Evolutionary conservation across 2,888 invertebrate genomes (phyloP).

Genomic region (Prenolepis imparis): DNA sequence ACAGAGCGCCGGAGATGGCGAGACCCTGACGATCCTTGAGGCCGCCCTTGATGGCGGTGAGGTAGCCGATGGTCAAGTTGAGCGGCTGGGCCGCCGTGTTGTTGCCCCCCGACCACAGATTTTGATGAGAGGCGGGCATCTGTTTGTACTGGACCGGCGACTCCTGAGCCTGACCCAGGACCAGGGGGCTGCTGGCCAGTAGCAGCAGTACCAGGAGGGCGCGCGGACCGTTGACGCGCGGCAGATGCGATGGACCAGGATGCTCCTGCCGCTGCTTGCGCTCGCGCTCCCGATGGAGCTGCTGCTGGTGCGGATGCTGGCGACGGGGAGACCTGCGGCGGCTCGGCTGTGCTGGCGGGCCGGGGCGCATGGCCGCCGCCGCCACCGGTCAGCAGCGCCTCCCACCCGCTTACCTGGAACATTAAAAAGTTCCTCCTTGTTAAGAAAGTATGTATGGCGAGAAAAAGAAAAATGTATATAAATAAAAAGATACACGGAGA

Average conservation of each 20-base stretch:
- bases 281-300: conserved; percentile 70
- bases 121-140: conserved; percentile 52
- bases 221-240: conserved; percentile 86
- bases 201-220: conserved; percentile 89
- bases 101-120: conserved; percentile 55
- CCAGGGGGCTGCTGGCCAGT: conserved; percentile 86
- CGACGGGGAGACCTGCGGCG: conserved; percentile 86
- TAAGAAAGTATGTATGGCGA: background rate
- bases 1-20: conserved; percentile 95
- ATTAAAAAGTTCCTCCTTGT: background rate
- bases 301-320: conserved; percentile 85
- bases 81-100: conserved; percentile 70
- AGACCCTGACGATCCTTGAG: conserved; percentile 94
- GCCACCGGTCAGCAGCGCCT: conserved; percentile 86
- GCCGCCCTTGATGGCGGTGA: conserved; percentile 93
- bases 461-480: background rate
- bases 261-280: conserved; percentile 72
- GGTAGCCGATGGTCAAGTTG: conserved; percentile 93
- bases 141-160: conserved; percentile 62
- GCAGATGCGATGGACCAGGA: conserved; percentile 82
- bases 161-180: conserved; percentile 73
- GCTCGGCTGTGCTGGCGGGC: conserved; percentile 87
- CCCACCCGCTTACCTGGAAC: conserved; percentile 83
- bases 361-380: conserved; percentile 89
- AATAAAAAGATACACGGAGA: background rate